Base-by-base conservation (phyloP, 2,797 vertebrate species). In the Microcaecilia unicolor region DNA sequence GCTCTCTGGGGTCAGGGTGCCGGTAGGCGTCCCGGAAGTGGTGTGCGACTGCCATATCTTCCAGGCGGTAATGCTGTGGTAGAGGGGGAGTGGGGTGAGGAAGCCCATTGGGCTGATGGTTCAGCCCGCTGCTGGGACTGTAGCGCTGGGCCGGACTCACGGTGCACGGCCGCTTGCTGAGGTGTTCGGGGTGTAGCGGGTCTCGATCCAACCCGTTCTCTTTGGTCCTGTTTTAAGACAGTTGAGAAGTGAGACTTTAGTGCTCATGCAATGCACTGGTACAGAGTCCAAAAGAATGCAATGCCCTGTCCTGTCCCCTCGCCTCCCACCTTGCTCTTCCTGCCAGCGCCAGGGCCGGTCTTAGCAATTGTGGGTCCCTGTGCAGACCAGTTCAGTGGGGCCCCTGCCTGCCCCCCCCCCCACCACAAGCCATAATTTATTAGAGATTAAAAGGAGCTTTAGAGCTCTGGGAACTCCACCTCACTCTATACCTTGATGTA, bases 41-140 rank as follows among this genome's bases (percentile, higher is more conserved):
- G 55, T 96, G 95, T 0, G 91, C 94, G 70, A 91, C 61, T 12
- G 91, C 92, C 90, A 97, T 93, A 78, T 93, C 93, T 76, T 97
- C 91, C 27, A 93, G 70, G 38, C 90, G 89, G 64, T 91, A 94
- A 75, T 95, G 93, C 37, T 90, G 92, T n/a, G 89, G 83, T 24
- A 82, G 70, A 1, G 78, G 44, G 1, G 87, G 86, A 0, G 75
- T 70, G 1, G 84, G 75, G 45, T 81, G 88, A 1, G 88, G 69
- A 31, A 89, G 73, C 39, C 89, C 88, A 0, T 91, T 91, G 15
- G 86, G 84, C 2, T 87, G 87, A 61, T 87, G 89, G 15, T 79
- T 53, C 22, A 90, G 79, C 48, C 94, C 90, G 0, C 88, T 87
- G 81, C 87, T 88, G 48, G 93, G 92, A 66, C 93, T 97, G 70